phyloP scores from a whole-genome alignment of 2,888 invertebrate species.

The Sesia apiformis region DNA sequence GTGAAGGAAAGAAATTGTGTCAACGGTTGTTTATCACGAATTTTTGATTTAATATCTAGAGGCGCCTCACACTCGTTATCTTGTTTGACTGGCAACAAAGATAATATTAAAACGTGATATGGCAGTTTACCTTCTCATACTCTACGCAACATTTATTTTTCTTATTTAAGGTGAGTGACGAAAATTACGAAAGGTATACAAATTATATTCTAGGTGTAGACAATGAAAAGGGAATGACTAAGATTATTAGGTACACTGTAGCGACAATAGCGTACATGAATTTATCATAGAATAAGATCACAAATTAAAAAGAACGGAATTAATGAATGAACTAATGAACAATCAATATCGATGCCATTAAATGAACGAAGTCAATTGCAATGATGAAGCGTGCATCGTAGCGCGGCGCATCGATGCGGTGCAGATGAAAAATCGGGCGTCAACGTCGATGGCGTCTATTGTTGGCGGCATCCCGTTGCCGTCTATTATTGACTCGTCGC shows the following conservation, averaged over 20 bases:
- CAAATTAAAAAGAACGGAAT: no score
- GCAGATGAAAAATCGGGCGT: slow-evolving; percentile 17
- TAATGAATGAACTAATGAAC: no score
- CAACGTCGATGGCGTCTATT: slow-evolving; percentile 59
- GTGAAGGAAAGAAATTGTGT: slow-evolving; percentile 35
- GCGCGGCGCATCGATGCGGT: slow-evolving; percentile 5
- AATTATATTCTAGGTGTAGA: no score
- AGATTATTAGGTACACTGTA: no score
- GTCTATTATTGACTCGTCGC: slow-evolving; percentile 73
- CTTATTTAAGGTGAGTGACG: no score
- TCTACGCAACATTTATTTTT: neutral
- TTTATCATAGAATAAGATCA: no score
- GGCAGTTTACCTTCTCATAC: slow-evolving; percentile 36
- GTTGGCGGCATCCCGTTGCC: slow-evolving; percentile 71
- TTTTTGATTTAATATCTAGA: slow-evolving; percentile 49
- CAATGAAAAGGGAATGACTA: no score
- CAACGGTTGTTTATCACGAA: slow-evolving; percentile 54
- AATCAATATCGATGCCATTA: no score
- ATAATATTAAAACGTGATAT: slow-evolving; percentile 53
- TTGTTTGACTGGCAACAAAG: slow-evolving; percentile 49
- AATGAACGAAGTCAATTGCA: no score
- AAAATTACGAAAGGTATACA: no score
- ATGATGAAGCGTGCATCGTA: neutral
- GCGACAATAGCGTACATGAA: no score
- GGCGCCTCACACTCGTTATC: slow-evolving; percentile 50